These are phyloP conservation scores for Echinops telfairi DNA, from an alignment of 2,113 vertebrate species.

Conservation along the genomic window DNA sequence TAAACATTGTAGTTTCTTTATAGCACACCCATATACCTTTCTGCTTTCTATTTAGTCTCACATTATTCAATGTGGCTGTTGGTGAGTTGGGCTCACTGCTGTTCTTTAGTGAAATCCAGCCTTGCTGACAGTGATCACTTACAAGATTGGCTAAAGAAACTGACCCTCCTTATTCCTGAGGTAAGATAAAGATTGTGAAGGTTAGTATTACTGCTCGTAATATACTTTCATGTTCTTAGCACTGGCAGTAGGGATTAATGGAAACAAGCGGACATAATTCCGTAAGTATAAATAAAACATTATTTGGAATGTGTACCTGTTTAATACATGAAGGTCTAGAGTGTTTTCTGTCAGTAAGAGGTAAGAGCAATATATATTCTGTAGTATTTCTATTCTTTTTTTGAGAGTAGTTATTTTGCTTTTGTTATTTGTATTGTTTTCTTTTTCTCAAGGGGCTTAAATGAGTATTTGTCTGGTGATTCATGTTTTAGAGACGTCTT, in stretches of 20 bases:
- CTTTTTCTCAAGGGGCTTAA: background rate
- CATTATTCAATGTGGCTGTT: slow-evolving; percentile 99
- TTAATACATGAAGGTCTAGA: background rate
- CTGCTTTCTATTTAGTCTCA: slow-evolving; percentile 90
- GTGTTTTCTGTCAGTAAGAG: background rate
- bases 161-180: slow-evolving; percentile 98
- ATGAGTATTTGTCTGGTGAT: slow-evolving; percentile 21
- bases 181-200: slow-evolving; percentile 84
- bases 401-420: slow-evolving; percentile 45
- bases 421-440: background rate
- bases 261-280: background rate
- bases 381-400: background rate
- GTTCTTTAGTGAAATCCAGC: slow-evolving; percentile 97
- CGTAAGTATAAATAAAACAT: background rate
- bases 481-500: slow-evolving; percentile 39
- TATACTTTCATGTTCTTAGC: slow-evolving; percentile 34
- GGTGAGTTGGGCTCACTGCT: slow-evolving; percentile 99
- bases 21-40: background rate
- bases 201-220: background rate
- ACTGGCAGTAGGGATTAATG: background rate
- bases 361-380: background rate
- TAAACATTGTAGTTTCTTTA: background rate
- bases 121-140: slow-evolving; percentile 97
- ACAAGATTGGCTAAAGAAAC: slow-evolving; percentile 98
- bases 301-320: background rate